A percentile compares a stretch with the other conserved stretches of the same genome.
Evolutionary conservation across 2,113 vertebrate genomes (phyloP).

Genomic region (Rhegmatorhina hoffmannsi): DNA sequence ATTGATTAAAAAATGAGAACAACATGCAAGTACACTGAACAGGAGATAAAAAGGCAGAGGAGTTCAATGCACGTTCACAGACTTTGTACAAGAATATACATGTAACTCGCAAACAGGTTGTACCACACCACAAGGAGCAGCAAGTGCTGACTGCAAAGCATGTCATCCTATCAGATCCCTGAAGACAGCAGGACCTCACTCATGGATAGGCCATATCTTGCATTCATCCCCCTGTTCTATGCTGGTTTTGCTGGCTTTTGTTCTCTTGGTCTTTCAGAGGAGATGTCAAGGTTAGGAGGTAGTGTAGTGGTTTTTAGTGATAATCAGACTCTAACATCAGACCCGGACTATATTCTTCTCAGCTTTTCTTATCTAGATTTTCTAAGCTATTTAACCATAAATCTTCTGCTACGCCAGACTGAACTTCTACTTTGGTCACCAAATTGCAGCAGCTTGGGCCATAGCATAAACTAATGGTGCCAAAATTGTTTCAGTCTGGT

Average conservation of each 20-base stretch:
- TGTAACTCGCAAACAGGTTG: slow-evolving; percentile 43
- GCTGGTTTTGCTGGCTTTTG: neutral
- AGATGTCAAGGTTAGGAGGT: fast-evolving
- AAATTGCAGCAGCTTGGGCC: neutral
- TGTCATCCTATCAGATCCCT: neutral
- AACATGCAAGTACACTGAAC: neutral
- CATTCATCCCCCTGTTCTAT: neutral
- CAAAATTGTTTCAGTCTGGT: neutral
- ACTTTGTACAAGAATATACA: slow-evolving; percentile 47
- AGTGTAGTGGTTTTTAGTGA: neutral
- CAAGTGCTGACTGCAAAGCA: slow-evolving; percentile 2
- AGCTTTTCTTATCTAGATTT: neutral
- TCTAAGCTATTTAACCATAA: neutral
- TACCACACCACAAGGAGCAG: neutral
- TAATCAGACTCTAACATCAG: neutral
- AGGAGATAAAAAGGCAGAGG: slow-evolving; percentile 30
- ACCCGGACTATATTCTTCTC: neutral
- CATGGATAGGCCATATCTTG: neutral
- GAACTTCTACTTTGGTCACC: neutral
- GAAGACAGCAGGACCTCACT: neutral
- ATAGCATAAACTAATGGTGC: neutral
- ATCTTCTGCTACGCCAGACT: neutral
- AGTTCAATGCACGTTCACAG: slow-evolving; percentile 44
- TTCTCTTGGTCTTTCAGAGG: neutral
- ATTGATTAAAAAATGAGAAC: slow-evolving; percentile 45